These are phyloP conservation scores for Dissostichus mawsoni DNA, from an alignment of 2,113 vertebrate species.

Conservation along the genomic window DNA sequence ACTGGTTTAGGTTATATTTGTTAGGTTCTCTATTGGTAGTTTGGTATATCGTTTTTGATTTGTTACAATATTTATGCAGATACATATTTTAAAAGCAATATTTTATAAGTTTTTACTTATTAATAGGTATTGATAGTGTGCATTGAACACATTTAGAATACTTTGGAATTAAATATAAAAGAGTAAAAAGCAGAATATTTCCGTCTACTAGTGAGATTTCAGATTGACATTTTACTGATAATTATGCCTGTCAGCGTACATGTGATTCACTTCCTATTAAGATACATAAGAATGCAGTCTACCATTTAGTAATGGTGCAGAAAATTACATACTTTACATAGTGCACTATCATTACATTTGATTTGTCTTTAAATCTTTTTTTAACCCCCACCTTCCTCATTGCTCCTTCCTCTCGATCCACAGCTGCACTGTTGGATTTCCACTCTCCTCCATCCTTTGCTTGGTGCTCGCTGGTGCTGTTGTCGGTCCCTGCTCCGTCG, in stretches of 20 bases:
- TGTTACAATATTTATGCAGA: background rate
- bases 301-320: background rate
- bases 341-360: background rate
- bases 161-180: background rate
- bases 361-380: background rate
- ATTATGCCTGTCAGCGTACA: background rate
- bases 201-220: background rate
- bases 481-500: slow-evolving; percentile 80
- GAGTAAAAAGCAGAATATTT: background rate
- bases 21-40: background rate
- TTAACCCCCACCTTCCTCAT: slow-evolving; percentile 80
- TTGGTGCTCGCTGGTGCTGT: slow-evolving; percentile 84
- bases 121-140: background rate
- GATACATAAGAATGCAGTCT: background rate
- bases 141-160: background rate
- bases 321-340: background rate
- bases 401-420: slow-evolving; percentile 83
- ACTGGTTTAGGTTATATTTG: background rate
- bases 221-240: background rate
- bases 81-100: background rate
- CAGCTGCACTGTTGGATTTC: slow-evolving; percentile 81
- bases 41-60: background rate
- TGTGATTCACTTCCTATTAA: background rate
- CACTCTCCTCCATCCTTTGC: slow-evolving; percentile 83
- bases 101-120: background rate